A percentile compares a stretch with the other conserved stretches of the same genome.
These are phyloP conservation scores for Copidosoma aretas DNA, from an alignment of 2,888 invertebrate genomes.

Conservation along the genomic window DNA sequence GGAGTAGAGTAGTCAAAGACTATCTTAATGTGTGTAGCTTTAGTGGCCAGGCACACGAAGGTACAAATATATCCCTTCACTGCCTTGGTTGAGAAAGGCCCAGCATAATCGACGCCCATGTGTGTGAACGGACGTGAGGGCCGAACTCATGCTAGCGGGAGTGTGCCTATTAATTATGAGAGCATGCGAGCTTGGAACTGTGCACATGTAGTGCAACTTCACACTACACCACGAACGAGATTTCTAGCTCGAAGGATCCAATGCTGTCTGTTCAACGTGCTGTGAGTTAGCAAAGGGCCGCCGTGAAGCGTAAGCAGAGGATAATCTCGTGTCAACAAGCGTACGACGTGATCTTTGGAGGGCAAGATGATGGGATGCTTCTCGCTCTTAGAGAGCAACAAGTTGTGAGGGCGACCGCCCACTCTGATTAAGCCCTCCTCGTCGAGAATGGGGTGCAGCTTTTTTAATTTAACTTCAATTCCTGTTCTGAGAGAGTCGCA, in stretches of 20 bases:
- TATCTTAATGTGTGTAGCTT: constrained; percentile 3
- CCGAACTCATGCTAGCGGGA: neutral
- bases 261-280: constrained; percentile 38
- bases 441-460: constrained; percentile 38
- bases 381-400: constrained; percentile 37
- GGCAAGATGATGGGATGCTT: constrained; percentile 49
- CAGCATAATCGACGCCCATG: constrained; percentile 10
- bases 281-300: constrained; percentile 44
- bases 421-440: constrained; percentile 44
- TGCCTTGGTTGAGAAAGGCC: constrained; percentile 1
- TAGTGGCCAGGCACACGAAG: neutral
- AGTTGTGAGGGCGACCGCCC: constrained; percentile 46
- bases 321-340: constrained; percentile 42
- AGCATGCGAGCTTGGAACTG: neutral
- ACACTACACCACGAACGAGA: constrained; percentile 32
- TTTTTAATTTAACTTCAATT: no score
- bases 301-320: constrained; percentile 44
- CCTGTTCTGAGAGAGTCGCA: no score
- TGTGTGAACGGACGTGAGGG: neutral
- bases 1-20: constrained; percentile 1
- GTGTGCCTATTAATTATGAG: neutral
- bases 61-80: constrained; percentile 2
- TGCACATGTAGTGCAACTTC: neutral
- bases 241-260: constrained; percentile 45
- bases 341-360: constrained; percentile 43